Evolutionary conservation across 2,797 vertebrate species (phyloP).

Genomic region (Onychomys arenicola): DNA sequence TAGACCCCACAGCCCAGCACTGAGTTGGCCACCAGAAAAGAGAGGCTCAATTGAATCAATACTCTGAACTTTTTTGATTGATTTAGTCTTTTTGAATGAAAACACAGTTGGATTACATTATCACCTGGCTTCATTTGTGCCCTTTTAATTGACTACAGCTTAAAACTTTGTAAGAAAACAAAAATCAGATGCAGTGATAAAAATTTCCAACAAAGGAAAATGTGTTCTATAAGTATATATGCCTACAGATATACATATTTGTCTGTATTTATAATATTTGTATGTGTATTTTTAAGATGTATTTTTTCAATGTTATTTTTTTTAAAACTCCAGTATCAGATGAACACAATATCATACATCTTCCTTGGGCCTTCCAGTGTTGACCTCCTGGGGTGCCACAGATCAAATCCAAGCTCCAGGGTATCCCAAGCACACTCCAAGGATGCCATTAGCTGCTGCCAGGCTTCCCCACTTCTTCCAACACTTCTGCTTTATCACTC

Average conservation of each 20-base stretch:
- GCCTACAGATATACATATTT: background rate
- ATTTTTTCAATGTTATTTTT: background rate
- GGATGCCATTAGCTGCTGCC: background rate
- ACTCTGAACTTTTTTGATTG: constrained; percentile 17
- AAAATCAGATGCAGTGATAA: constrained; percentile 46
- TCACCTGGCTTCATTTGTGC: constrained; percentile 13
- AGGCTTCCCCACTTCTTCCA: background rate
- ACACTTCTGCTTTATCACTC: background rate
- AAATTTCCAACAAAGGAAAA: constrained; percentile 37
- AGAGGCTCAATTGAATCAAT: background rate
- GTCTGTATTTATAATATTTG: background rate
- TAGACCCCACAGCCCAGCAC: background rate
- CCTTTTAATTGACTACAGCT: constrained; percentile 1
- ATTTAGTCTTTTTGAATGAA: background rate
- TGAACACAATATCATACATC: background rate
- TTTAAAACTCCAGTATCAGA: background rate
- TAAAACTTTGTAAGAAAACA: constrained; percentile 32
- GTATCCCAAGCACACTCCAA: constrained; percentile 31
- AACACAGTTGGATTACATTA: background rate
- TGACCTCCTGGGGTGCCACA: background rate
- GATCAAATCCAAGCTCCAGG: background rate
- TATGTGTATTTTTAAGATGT: background rate
- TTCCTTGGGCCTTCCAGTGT: background rate
- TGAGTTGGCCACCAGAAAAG: background rate
- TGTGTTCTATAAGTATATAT: background rate